Evolutionary conservation across 2,797 vertebrate species (phyloP), one percentile per base, ranked within the genome.

Genomic region (Danio tinwini): DNA sequence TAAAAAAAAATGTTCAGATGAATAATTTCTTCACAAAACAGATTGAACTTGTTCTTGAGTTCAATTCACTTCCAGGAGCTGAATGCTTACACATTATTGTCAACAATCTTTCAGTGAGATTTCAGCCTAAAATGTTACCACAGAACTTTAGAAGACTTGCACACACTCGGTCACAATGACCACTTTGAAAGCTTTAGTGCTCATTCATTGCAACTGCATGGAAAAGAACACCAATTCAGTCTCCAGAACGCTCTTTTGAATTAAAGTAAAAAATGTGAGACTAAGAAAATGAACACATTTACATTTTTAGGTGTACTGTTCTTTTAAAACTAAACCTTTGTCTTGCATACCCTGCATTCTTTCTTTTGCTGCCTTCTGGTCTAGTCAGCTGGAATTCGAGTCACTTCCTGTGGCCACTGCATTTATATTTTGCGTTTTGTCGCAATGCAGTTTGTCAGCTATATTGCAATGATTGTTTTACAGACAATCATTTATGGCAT

Each of bases 401-500:
- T 63, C 45, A 56, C 42, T 61, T 72, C 3, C 29, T 21, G 17
- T 19, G 12, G 16, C 42, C 19, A 45, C 9, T 52, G 29, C 50
- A 17, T 74, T 39, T 74, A 44, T 56, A 63, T 10, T 63, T 63
- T 62, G 44, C 0, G 3, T 50, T 65, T 55, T 44, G 5, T 53
- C 37, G 9, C 39, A 42, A 1, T 17, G 21, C 37, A 73, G 21
- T 49, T 58, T 62, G 29, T 52, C 44, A 21, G 13, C 40, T 50
- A 64, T 53, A 13, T 67, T 77, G 19, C 14, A 0, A 16, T 1
- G 47, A 82, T 73, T 52, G 29, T 56, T 52, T 68, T 42, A 19
- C 13, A 2, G 40, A 65, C 63, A 74, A 77, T 77, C 16, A 61
- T 72, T 71, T 65, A 55, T 29, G 10, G 56, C 47, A 53, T 65